Evolutionary conservation across 2,797 vertebrate species (phyloP), one percentile per base, ranked within the genome.

Genomic region (Catamblyrhynchus diadema): DNA sequence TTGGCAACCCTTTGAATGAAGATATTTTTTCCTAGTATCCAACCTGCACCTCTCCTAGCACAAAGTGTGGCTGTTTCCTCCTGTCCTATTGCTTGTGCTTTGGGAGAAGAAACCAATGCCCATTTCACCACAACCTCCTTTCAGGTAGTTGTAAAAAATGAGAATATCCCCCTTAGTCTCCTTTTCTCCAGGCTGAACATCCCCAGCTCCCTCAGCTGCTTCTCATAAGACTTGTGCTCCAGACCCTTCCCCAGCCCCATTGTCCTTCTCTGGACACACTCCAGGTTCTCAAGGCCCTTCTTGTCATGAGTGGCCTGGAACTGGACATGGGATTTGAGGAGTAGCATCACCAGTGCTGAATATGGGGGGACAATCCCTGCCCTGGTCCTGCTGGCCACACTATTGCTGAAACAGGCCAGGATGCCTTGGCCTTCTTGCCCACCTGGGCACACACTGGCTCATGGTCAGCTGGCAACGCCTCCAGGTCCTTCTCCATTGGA

Each of bases 181-280:
- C 42, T 23, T 61, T 69, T 33, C n/a, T 62, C n/a, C 39, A 33
- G 39, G 33, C 30, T 66, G 32, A 60, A 33, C 14, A 45, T 1
- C 30, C 11, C 30, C 41, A 72, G 35, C 14, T 72, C 22, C 41
- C 8, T n/a, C 42, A 85, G 21, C 24, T 50, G 61, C 24, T 67
- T 32, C 20, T 67, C 42, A 10, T 4, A 4, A 66, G 10, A 14
- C 10, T 6, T 44, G 5, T 80, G 35, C 35, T 80, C 24, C 61
- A 44, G 15, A 80, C 7, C 28, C 16, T 53, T 94, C 28, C 23
- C 1, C 22, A 59, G 10, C 28, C 35, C 44, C 0, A 0, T 1
- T 57, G 4, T 6, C 11, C 28, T 62, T 53, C 47, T 57, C 3
- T 51, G 6, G 33, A 83, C 13, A 2, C 0, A 0, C 12, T 66